A percentile compares a stretch with the other conserved stretches of the same genome.
phyloP scores from a whole-genome alignment of 2,113 vertebrate genomes.

The Sterna hirundo region DNA sequence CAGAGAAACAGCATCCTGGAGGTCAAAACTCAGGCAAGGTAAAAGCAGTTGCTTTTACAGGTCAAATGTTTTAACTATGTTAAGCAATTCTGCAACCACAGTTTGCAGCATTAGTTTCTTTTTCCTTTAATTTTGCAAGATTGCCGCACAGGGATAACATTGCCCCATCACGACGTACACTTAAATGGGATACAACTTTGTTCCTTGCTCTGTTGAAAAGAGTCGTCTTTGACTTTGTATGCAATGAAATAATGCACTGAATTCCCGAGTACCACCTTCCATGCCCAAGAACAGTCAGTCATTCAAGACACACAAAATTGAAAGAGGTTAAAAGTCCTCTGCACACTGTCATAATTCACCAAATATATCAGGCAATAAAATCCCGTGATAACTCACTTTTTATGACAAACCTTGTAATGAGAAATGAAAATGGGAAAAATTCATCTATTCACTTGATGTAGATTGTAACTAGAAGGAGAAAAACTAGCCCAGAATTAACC shows the following conservation, averaged over 20 bases:
- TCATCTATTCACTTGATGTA: constrained; percentile 70
- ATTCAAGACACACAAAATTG: constrained; percentile 51
- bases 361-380: constrained; percentile 70
- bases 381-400: constrained; percentile 74
- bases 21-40: background rate
- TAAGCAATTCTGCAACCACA: background rate
- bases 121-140: background rate
- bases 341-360: constrained; percentile 68
- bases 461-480: constrained; percentile 46
- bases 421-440: constrained; percentile 76
- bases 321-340: constrained; percentile 71
- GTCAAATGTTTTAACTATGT: background rate
- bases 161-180: accelerated
- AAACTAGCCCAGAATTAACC: constrained; percentile 43
- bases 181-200: background rate
- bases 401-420: constrained; percentile 79
- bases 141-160: background rate
- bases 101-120: background rate
- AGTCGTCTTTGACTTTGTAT: constrained; percentile 1
- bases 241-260: constrained; percentile 17
- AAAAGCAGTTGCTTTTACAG: background rate
- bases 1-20: background rate
- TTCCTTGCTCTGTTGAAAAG: background rate
- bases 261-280: background rate
- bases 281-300: constrained; percentile 29